Percentiles rank a stretch among this genome's conserved stretches.
Conservation (phyloP, 2,888 invertebrate genomes). For the Ferrisia virgata region DNA sequence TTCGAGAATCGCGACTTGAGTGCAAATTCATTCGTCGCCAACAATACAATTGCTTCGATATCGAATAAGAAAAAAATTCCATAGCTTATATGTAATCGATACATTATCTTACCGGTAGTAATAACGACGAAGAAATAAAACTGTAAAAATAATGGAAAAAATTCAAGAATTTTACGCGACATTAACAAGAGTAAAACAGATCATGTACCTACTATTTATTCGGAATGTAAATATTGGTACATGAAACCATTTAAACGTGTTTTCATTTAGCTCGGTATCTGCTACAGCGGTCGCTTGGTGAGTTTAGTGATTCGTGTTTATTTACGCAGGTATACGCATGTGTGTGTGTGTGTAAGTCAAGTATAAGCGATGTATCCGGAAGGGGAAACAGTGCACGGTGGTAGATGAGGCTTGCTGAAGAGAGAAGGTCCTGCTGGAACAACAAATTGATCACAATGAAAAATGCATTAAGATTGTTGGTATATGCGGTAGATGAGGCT, state of each 20-base stretch:
- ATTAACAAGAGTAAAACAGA: background rate
- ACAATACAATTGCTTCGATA: too few relatives aligned
- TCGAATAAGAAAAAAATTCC: too few relatives aligned
- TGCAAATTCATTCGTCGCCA: too few relatives aligned
- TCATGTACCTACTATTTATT: background rate
- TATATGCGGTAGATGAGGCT: background rate
- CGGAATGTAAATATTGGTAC: background rate
- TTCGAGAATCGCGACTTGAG: too few relatives aligned
- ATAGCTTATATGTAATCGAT: too few relatives aligned
- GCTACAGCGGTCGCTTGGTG: background rate
- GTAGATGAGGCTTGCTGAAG: background rate
- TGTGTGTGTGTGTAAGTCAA: too few relatives aligned
- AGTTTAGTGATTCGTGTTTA: background rate
- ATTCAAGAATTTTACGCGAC: background rate
- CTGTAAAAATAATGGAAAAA: too few relatives aligned
- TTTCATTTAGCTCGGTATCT: background rate
- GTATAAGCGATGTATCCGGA: background rate
- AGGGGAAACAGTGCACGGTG: background rate
- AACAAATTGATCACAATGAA: conserved; percentile 30
- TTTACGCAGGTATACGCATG: too few relatives aligned
- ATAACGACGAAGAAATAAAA: too few relatives aligned
- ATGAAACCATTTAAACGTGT: background rate
- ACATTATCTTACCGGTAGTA: too few relatives aligned
- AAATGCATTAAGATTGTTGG: conserved; percentile 22
- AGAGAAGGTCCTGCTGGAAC: background rate